Percentiles rank a stretch among this genome's conserved stretches.
phyloP scores from a whole-genome alignment of 2,888 invertebrate species.

The Cyrtodaria siliqua region DNA sequence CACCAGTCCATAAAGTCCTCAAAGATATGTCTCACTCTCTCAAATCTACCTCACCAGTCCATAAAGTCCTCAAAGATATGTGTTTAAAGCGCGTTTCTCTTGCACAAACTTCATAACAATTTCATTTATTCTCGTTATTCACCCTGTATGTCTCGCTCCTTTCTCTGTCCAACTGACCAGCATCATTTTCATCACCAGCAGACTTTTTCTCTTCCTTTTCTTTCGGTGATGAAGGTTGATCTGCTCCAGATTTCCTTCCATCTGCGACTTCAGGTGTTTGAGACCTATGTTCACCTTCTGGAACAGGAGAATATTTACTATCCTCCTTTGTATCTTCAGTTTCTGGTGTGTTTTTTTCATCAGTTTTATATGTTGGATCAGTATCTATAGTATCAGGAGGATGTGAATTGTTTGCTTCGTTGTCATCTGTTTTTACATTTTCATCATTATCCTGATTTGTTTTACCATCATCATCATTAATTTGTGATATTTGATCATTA shows the following conservation, averaged over 20 bases:
- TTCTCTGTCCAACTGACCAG: constrained; percentile 22
- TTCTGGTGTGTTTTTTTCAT: constrained; percentile 13
- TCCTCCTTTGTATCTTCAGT: constrained; percentile 16
- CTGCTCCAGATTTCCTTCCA: background rate
- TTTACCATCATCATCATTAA: constrained; percentile 6
- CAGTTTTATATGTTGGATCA: constrained; percentile 6
- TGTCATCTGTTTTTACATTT: background rate
- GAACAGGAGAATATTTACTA: background rate
- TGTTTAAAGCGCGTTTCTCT: no score
- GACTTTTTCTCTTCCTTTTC: constrained; percentile 2
- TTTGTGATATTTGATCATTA: constrained; percentile 37
- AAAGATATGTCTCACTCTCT: no score
- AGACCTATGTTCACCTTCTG: no score
- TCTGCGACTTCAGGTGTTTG: constrained; percentile 6
- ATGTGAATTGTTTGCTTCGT: no score
- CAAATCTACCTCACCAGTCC: no score
- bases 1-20: no score
- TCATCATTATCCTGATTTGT: constrained; percentile 4
- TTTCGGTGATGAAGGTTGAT: background rate
- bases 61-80: no score
- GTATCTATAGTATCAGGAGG: no score
- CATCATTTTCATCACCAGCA: background rate
- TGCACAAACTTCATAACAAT: no score
- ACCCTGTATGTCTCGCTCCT: constrained; percentile 48
- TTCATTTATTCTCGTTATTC: constrained; percentile 15